Evolutionary conservation across 2,888 invertebrate genomes (phyloP).

Genomic region (Leucoma salicis): DNA sequence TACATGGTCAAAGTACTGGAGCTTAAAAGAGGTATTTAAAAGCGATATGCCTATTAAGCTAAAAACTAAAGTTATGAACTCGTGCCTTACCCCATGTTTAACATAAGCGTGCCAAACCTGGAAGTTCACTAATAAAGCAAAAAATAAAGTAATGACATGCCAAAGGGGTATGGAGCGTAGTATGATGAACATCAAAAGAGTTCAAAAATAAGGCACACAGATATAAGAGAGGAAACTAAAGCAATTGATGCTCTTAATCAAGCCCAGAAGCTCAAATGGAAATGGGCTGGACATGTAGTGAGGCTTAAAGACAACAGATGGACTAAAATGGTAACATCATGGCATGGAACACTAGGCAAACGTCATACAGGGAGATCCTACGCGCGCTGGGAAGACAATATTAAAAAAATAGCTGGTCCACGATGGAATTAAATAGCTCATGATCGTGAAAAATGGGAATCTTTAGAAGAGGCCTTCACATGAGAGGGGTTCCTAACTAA

Average conservation of each 20-base stretch:
- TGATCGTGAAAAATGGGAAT: background rate
- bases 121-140: slow-evolving; percentile 1
- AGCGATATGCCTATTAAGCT: background rate
- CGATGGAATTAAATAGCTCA: background rate
- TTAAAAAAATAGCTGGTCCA: background rate
- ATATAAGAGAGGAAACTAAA: background rate
- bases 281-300: slow-evolving; percentile 6
- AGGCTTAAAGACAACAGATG: slow-evolving; percentile 1
- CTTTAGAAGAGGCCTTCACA: slow-evolving; percentile 1
- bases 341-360: background rate
- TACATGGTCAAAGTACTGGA: background rate
- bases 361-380: background rate
- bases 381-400: background rate
- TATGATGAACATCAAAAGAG: slow-evolving; percentile 4
- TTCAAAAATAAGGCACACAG: background rate
- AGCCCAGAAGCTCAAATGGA: background rate
- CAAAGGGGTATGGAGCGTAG: slow-evolving; percentile 5
- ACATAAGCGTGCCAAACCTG: slow-evolving; percentile 3
- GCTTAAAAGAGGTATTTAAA: slow-evolving; percentile 1
- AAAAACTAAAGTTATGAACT: background rate
- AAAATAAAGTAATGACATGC: slow-evolving; percentile 6
- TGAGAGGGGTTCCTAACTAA: no score
- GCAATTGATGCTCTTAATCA: background rate
- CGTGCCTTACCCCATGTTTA: background rate
- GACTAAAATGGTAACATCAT: slow-evolving; percentile 5